Evolutionary conservation across 2,888 invertebrate genomes (phyloP).

Genomic region (Leptinotarsa rubiginosa): DNA sequence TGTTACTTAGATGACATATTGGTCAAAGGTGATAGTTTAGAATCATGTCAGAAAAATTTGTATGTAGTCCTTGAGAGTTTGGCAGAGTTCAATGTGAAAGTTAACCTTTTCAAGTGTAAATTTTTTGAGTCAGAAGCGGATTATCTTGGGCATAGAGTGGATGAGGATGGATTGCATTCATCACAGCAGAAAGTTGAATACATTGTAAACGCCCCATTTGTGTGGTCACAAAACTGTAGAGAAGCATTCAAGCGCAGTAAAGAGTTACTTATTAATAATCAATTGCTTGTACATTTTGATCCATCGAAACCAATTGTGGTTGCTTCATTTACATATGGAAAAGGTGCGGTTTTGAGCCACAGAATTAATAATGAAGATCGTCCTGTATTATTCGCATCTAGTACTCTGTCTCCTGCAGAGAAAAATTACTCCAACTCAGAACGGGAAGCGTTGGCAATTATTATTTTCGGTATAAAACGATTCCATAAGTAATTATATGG

Average conservation of each 20-base stretch:
- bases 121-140: conserved; percentile 16
- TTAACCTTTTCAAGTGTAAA: conserved; percentile 13
- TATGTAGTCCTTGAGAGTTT: conserved; percentile 22
- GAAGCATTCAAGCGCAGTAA: conserved; percentile 45
- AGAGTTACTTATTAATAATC: conserved; percentile 38
- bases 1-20: conserved; percentile 36
- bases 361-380: conserved; percentile 41
- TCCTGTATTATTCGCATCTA: conserved; percentile 46
- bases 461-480: conserved; percentile 56
- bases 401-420: conserved; percentile 54
- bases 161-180: conserved; percentile 22
- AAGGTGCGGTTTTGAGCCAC: conserved; percentile 48
- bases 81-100: conserved; percentile 21
- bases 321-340: conserved; percentile 45
- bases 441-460: conserved; percentile 58
- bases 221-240: neutral
- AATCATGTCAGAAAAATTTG: conserved; percentile 14
- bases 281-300: conserved; percentile 43
- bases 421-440: conserved; percentile 56
- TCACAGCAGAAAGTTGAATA: conserved; percentile 20
- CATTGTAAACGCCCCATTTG: conserved; percentile 22
- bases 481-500: conserved; percentile 55
- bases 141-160: conserved; percentile 23
- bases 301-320: conserved; percentile 45
- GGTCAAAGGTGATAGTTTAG: conserved; percentile 13